phyloP scores from a whole-genome alignment of 2,113 vertebrate species.

The Chionodraco myersi region DNA sequence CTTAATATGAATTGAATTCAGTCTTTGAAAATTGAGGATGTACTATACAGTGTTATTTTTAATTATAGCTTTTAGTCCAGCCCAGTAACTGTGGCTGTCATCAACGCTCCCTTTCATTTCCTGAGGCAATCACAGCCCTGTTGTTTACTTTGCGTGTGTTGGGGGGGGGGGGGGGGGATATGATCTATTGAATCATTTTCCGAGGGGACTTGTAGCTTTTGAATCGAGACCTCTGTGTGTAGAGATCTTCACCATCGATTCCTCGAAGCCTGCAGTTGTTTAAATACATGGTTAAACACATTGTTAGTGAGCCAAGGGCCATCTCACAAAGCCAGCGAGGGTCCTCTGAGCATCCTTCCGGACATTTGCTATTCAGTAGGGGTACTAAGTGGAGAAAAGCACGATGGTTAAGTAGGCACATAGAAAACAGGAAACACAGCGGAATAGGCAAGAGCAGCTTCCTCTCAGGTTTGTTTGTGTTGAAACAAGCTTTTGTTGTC shows the following conservation, averaged over 20 bases:
- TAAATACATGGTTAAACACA: slow-evolving; percentile 30
- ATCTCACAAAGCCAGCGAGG: background rate
- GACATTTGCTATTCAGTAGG: slow-evolving; percentile 14
- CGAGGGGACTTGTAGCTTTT: slow-evolving; percentile 36
- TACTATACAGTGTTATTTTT: slow-evolving; percentile 19
- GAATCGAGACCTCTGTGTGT: slow-evolving; percentile 8
- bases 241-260: slow-evolving; percentile 28
- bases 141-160: slow-evolving; percentile 45
- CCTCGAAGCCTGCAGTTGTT: slow-evolving; percentile 21
- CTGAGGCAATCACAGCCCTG: slow-evolving; percentile 59
- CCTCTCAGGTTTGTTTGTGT: slow-evolving; percentile 3
- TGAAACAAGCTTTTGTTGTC: slow-evolving; percentile 1
- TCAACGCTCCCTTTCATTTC: slow-evolving; percentile 47
- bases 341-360: slow-evolving; percentile 12
- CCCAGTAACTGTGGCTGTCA: slow-evolving; percentile 29
- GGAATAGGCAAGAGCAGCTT: slow-evolving; percentile 4
- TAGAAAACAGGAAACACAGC: slow-evolving; percentile 11
- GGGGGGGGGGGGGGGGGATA: background rate
- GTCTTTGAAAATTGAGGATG: slow-evolving; percentile 8
- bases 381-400: slow-evolving; percentile 9
- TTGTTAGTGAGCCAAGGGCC: slow-evolving; percentile 8
- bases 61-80: slow-evolving; percentile 53
- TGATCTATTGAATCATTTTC: slow-evolving; percentile 33
- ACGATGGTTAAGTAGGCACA: slow-evolving; percentile 5
- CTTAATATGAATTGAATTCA: slow-evolving; percentile 8